Conservation (phyloP, 1,140 invertebrate species). For the Brachionus sp. region DNA sequence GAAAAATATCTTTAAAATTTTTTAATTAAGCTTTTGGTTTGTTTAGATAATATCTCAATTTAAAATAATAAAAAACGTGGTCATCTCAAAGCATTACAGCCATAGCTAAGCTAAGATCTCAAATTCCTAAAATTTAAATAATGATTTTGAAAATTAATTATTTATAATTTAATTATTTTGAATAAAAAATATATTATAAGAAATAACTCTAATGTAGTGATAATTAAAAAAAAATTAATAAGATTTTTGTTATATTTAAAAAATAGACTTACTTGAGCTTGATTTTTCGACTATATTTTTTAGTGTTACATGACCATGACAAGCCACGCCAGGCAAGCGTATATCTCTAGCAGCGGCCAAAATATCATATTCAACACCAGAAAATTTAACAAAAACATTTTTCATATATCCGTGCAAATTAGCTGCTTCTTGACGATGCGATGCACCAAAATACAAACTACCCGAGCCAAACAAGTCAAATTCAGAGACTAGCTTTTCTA, state of each 20-base stretch:
- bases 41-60: too few species aligned
- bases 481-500: neutral
- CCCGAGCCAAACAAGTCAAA: constrained; percentile 30
- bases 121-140: too few species aligned
- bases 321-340: neutral
- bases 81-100: too few species aligned
- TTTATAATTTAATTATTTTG: too few species aligned
- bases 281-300: neutral
- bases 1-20: too few species aligned
- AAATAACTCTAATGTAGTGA: too few species aligned
- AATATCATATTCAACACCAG: constrained; percentile 14
- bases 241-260: neutral
- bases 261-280: neutral
- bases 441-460: constrained; percentile 7
- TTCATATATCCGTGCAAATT: constrained; percentile 36
- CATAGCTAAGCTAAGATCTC: too few species aligned
- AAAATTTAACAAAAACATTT: constrained; percentile 32
- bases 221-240: neutral
- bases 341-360: neutral
- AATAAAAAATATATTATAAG: too few species aligned
- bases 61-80: too few species aligned
- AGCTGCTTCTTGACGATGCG: neutral
- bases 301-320: constrained; percentile 20
- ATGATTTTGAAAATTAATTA: too few species aligned
- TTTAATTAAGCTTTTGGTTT: too few species aligned